These are phyloP conservation scores for Archaeoteleia sp. DNA, from an alignment of 2,888 invertebrate species.

Conservation along the genomic window DNA sequence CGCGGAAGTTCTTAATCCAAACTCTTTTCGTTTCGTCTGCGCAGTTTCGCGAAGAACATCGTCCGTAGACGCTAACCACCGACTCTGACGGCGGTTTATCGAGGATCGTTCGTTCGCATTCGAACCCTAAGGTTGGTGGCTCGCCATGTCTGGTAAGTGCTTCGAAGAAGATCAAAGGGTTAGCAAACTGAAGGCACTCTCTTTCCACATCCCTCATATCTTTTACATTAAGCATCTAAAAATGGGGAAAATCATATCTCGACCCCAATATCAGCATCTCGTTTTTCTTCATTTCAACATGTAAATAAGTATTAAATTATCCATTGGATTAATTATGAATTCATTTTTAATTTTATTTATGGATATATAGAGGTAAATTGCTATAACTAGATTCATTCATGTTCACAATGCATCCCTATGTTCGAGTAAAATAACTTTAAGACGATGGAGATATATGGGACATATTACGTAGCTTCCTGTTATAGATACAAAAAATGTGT, in stretches of 20 bases:
- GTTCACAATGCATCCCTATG: too few relatives aligned
- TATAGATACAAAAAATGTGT: too few relatives aligned
- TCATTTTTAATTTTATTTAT: too few relatives aligned
- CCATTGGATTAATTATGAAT: too few relatives aligned
- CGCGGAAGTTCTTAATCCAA: constrained; percentile 57
- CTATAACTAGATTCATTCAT: too few relatives aligned
- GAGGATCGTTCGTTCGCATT: constrained; percentile 47
- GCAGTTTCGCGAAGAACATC: constrained; percentile 45
- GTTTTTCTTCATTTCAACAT: neutral
- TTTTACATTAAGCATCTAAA: constrained; percentile 44
- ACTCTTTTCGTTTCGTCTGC: constrained; percentile 44
- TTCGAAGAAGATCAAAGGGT: constrained; percentile 58
- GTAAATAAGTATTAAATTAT: too few relatives aligned
- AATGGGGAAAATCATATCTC: constrained; percentile 46
- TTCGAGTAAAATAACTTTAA: too few relatives aligned
- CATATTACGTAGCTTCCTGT: too few relatives aligned
- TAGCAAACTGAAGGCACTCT: constrained; percentile 53
- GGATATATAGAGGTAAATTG: too few relatives aligned
- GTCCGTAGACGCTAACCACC: constrained; percentile 51
- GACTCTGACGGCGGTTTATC: constrained; percentile 52
- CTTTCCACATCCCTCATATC: constrained; percentile 46
- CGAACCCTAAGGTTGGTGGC: constrained; percentile 49
- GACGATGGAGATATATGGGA: too few relatives aligned
- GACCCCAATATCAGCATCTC: too few relatives aligned
- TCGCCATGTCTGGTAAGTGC: constrained; percentile 46